Conservation (phyloP, 2,113 vertebrate species). For the Dasyprocta punctata region DNA sequence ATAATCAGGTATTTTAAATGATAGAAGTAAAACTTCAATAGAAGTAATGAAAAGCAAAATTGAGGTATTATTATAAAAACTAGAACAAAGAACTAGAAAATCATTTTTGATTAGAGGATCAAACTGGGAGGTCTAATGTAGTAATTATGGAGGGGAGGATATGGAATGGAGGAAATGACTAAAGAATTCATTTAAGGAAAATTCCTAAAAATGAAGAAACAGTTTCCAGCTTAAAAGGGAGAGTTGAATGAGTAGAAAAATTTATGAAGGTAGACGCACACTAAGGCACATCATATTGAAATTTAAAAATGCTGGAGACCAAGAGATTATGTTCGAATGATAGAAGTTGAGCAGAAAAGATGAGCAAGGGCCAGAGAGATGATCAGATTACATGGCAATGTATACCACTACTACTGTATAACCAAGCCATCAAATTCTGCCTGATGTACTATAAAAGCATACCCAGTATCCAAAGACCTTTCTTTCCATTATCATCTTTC, state of each 20-base stretch:
- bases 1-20: conserved; percentile 6
- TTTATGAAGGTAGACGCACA: not conserved
- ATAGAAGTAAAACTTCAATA: not conserved
- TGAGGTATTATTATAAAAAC: conserved; percentile 10
- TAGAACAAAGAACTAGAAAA: not conserved
- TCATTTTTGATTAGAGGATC: not conserved
- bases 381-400: not conserved
- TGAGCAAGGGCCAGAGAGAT: not conserved
- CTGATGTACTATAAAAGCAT: not conserved
- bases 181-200: not conserved
- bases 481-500: not conserved
- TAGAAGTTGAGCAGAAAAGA: not conserved
- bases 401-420: not conserved
- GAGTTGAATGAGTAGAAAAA: not conserved
- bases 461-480: not conserved
- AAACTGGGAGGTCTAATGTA: not conserved
- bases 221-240: not conserved
- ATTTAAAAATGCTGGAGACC: not conserved
- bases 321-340: conserved; percentile 34
- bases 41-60: not conserved
- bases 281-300: not conserved
- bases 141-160: not conserved
- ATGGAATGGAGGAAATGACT: not conserved
- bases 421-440: not conserved
- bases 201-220: not conserved